Evolutionary conservation across 2,113 vertebrate genomes (phyloP).

Genomic region (Lepisosteus osseus): DNA sequence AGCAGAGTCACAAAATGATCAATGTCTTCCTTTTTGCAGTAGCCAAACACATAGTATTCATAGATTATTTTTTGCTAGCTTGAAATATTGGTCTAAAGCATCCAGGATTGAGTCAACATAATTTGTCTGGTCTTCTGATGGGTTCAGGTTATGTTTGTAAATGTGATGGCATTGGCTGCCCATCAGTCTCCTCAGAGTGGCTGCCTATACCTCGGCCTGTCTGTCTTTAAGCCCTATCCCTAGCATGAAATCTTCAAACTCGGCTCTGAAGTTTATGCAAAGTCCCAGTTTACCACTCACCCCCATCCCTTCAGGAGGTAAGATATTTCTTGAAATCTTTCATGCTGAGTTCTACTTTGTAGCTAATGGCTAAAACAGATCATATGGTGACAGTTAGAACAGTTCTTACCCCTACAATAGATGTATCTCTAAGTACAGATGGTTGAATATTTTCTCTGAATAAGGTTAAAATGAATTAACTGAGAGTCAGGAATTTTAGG

Average conservation of each 20-base stretch:
- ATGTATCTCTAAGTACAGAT: too few relatives aligned
- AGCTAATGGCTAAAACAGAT: too few relatives aligned
- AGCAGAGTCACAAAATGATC: slow-evolving; percentile 8
- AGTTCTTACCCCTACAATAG: too few relatives aligned
- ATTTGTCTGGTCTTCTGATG: neutral
- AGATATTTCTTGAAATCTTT: neutral
- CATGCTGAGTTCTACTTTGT: too few relatives aligned
- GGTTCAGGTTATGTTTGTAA: slow-evolving; percentile 15
- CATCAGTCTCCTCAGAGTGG: neutral
- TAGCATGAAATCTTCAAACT: neutral
- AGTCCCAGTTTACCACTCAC: neutral
- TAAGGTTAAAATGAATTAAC: too few relatives aligned
- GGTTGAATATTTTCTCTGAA: too few relatives aligned
- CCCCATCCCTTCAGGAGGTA: neutral
- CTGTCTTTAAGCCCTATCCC: neutral
- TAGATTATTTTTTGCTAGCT: slow-evolving; percentile 7
- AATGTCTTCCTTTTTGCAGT: slow-evolving; percentile 19
- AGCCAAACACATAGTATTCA: slow-evolving; percentile 11
- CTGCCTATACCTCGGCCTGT: neutral
- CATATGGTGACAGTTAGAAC: too few relatives aligned
- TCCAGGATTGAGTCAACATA: neutral
- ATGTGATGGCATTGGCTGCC: neutral
- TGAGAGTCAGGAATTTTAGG: too few relatives aligned
- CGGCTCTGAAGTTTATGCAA: neutral
- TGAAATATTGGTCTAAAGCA: slow-evolving; percentile 10